Evolutionary conservation across 2,113 vertebrate species (phyloP), one percentile per base, ranked within the genome.

Genomic region (Lepisosteus oculatus): DNA sequence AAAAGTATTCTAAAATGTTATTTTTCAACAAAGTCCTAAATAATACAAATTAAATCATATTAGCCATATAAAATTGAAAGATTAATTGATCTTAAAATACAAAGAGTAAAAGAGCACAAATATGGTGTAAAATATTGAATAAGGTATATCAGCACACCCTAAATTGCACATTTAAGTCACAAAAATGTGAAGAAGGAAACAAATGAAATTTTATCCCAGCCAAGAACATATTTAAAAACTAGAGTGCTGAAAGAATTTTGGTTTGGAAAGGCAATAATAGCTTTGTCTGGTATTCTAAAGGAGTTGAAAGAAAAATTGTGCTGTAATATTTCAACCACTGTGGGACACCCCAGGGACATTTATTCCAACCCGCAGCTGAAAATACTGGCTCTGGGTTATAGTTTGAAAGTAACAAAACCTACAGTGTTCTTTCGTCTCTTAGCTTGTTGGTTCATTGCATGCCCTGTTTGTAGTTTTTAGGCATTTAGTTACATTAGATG

Each of bases 351-450:
- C 56, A 55, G 6, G 11, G 43, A 8, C 41, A 59, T 45, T 55
- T 57, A 42, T 47, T 42, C 42, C 42, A 65, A 59, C 41, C 47
- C 47, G 5, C 47, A 51, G 47, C 9, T 51, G 47, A 51, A 51
- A 51, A 9, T 6, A 9, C 9, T 51, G 47, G 47, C 15, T 67
- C 63, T 72, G 63, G 54, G 43, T 13, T 8, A 55, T 4, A 14
- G 3, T 68, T 12, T 55, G 7, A 43, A 29, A 55, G 55, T 43
- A 29, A 59, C 54, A 57, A 15, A n/a, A 66, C 43, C 8, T 47
- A 43, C 3, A 11, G 80, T 51, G 75, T 85, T 87, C 85, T 72
- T 81, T 85, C 77, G 79, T 75, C 71, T 72, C 74, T 76, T 83
- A 77, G 69, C 81, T 69, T 61, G 71, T 72, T 82, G 74, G 73